Evolutionary conservation across 2,888 invertebrate species (phyloP).

Genomic region (Dynastes maya): DNA sequence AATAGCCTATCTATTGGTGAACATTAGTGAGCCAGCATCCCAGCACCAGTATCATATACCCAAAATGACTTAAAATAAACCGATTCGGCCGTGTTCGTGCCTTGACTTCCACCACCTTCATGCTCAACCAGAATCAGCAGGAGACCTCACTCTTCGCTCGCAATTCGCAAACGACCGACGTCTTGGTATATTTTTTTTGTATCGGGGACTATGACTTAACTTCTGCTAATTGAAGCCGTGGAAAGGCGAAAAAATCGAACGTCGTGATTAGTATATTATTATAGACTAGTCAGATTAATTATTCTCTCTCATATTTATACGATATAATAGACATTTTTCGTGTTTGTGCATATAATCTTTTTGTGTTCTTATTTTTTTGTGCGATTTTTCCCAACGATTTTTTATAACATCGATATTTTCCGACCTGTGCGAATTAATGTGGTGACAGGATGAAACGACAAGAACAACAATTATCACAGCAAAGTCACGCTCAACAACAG

Average conservation of each 20-base stretch:
- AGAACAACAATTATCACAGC: conserved; percentile 66
- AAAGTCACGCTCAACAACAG: conserved; percentile 70
- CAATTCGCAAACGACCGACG: conserved; percentile 95
- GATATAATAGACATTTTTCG: conserved; percentile 57
- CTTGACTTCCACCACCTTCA: conserved; percentile 60
- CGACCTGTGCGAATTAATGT: conserved; percentile 66
- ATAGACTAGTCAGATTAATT: conserved; percentile 60
- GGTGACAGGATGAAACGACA: conserved; percentile 84
- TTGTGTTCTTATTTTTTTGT: conserved; percentile 55
- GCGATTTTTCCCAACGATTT: conserved; percentile 61
- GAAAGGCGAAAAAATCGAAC: conserved; percentile 65
- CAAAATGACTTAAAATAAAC: conserved; percentile 64
- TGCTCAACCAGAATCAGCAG: conserved; percentile 61
- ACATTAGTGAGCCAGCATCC: conserved; percentile 43
- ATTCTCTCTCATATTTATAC: conserved; percentile 48
- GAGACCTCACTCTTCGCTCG: conserved; percentile 85
- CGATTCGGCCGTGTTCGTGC: conserved; percentile 57
- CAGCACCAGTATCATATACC: conserved; percentile 57
- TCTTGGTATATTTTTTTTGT: conserved; percentile 80
- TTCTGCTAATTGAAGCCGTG: conserved; percentile 79
- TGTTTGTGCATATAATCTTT: conserved; percentile 61
- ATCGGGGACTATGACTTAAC: conserved; percentile 85
- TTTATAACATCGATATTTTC: conserved; percentile 58
- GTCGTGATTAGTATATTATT: conserved; percentile 59
- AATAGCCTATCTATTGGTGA: conserved; percentile 38